phyloP scores from a whole-genome alignment of 2,888 invertebrate species.

The Leptinotarsa tumamoca region DNA sequence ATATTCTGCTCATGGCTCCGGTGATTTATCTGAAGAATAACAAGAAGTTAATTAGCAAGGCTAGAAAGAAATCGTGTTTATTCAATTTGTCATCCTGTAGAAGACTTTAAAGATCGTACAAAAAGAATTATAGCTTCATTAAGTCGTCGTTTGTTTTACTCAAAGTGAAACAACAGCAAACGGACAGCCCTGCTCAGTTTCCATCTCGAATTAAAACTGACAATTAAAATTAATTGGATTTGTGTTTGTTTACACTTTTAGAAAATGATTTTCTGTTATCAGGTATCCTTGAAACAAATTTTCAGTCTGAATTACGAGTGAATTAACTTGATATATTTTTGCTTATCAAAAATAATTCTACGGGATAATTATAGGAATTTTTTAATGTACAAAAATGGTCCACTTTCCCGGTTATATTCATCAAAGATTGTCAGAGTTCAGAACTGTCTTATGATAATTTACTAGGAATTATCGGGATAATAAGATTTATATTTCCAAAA shows the following conservation, averaged over 20 bases:
- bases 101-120: conserved; percentile 35
- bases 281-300: background rate
- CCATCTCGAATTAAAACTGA: conserved; percentile 50
- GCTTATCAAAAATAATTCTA: too few species aligned
- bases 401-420: too few species aligned
- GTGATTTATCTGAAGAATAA: conserved; percentile 26
- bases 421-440: too few species aligned
- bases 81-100: conserved; percentile 46
- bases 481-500: too few species aligned
- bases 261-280: conserved; percentile 20
- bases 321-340: too few species aligned
- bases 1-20: background rate
- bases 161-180: conserved; percentile 35
- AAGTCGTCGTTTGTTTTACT: conserved; percentile 41
- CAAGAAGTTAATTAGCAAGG: conserved; percentile 30
- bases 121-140: conserved; percentile 54
- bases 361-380: too few species aligned
- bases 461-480: too few species aligned
- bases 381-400: too few species aligned
- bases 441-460: too few species aligned
- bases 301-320: background rate
- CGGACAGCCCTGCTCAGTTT: conserved; percentile 18
- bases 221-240: conserved; percentile 56
- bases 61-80: conserved; percentile 45
- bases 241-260: conserved; percentile 52